Base-by-base conservation (phyloP, 2,113 vertebrate genomes). In the Pomatostomus ruficeps region DNA sequence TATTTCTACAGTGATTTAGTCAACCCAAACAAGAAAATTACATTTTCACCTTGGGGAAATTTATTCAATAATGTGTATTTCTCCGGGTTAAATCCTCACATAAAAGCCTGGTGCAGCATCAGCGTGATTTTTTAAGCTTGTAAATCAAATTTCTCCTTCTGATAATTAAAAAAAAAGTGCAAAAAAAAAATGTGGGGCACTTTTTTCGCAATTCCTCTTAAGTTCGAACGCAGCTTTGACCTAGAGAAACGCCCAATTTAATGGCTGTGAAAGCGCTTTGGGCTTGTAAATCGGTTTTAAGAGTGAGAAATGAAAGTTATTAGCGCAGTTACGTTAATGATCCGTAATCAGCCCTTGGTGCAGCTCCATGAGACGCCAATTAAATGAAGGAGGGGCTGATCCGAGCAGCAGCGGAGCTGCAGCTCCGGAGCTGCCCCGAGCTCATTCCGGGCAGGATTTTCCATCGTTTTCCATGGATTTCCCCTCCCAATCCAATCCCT, bases 391-490 rank as follows among this genome's bases (percentile, higher is more conserved):
- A 11, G 2, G 22, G 20, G 28, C 21, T 35, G 52, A 7, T 42
- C 9, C 24, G 0, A 49, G 5, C 10, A 29, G 0, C 46, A 48
- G 31, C 48, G 8, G 7, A 5, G 16, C 14, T 54, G 24, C 28
- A 1, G n/a, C 6, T 49, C 80, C 31, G 11, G 3, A 62, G n/a
- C 46, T 26, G 28, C 54, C 3, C 28, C 16, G 7, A 89, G 33
- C 21, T 35, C 11, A 1, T n/a, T 35, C 2, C 6, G 40, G 6
- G 15, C 20, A 3, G 8, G 49, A 9, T 49, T 88, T 76, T 29
- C 45, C 57, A 11, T 0, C 6, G 1, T 51, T 20, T 10, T 16
- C 65, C 35, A 6, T 1, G 15, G 79, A 86, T 33, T 36, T 5
- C 22, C 66, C 31, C 16, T 3, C 17, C 12, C 2, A 10, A n/a